Base-by-base conservation (phyloP, 2,797 vertebrate species). In the Lophotriccus pileatus region DNA sequence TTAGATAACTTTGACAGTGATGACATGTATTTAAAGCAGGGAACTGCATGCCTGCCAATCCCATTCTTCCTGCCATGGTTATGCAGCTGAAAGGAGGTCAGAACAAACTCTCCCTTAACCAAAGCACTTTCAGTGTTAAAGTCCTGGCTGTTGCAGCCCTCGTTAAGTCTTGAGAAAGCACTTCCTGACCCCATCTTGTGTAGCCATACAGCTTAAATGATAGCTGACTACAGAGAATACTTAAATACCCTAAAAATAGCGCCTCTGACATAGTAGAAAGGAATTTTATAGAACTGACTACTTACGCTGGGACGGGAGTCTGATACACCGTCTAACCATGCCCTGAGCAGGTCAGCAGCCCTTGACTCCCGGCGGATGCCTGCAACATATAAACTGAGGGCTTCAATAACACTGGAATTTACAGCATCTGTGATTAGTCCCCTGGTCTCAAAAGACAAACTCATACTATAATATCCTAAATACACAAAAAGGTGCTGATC, bases 381-480 rank as follows among this genome's bases (percentile, higher is more conserved):
- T 43, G 17, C 21, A 30, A 18, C 23, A 5, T 1, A 14, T 5
- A 18, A 52, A 39, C 1, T 0, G 34, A 21, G 24, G 34, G 22
- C 53, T 37, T 72, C 68, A 34, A 14, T 11, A 4, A 37, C 34
- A 41, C 37, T 49, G 34, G 37, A 53, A 27, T 39, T 62, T 41
- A 76, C 28, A 68, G 10, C 11, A 16, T 5, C 37, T 77, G 16
- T 30, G 20, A 20, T 86, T n/a, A 37, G 20, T 20, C 43, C 34
- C 24, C 20, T 39, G 50, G 9, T 37, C n/a, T 81, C n/a, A 53
- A 56, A 32, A 75, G 27, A 24, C 58, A 64, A 43, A 59, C 16
- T 39, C 3, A 0, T 27, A 34, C 13, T 7, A 8, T 9, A 11
- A 20, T 41, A 28, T 15, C 27, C 19, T 36, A 7, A 27, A 28